Percentiles rank a stretch among this genome's conserved stretches.
Evolutionary conservation across 2,113 vertebrate species (phyloP).

Genomic region (Scolopax mira): DNA sequence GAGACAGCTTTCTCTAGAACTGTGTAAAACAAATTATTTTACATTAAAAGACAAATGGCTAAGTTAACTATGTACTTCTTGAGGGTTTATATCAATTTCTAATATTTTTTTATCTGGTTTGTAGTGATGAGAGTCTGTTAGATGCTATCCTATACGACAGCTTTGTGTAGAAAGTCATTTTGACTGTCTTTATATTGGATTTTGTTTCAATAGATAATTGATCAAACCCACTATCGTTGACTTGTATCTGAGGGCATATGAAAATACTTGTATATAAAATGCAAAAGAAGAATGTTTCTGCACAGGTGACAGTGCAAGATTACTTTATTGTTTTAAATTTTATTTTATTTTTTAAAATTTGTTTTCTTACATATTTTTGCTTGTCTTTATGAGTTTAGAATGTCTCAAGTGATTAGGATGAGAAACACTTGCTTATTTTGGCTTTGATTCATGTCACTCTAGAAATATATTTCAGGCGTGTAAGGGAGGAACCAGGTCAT

Average conservation of each 20-base stretch:
- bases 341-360: not conserved
- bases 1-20: not conserved
- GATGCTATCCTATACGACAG: not conserved
- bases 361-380: not conserved
- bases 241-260: not conserved
- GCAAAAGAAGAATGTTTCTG: not conserved
- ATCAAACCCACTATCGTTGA: not conserved
- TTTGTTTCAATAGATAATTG: not conserved
- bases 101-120: not conserved
- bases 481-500: not conserved
- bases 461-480: not conserved
- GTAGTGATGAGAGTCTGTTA: not conserved
- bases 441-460: rapidly evolving
- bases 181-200: not conserved
- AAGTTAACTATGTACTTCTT: not conserved
- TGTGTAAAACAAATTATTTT: not conserved
- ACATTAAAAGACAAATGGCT: not conserved
- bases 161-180: not conserved
- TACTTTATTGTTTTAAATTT: too few species aligned
- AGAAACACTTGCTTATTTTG: not conserved
- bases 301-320: not conserved
- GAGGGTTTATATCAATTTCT: not conserved
- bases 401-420: not conserved
- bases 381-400: not conserved
- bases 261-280: not conserved